phyloP scores from a whole-genome alignment of 2,113 vertebrate genomes.

The Elephas maximus region DNA sequence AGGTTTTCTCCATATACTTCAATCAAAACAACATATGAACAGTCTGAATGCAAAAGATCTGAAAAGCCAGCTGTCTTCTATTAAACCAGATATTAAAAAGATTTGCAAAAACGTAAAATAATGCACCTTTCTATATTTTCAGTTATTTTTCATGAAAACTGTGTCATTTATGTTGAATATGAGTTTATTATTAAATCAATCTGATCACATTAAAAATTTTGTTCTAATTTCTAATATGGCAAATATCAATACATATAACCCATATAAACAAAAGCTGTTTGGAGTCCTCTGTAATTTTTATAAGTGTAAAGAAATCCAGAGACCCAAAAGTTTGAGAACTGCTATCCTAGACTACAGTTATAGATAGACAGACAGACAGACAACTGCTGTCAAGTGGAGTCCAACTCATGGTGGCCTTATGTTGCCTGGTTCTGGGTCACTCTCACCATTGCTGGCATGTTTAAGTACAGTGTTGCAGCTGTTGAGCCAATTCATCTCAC shows the following conservation, averaged over 20 bases:
- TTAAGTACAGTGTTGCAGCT: too few species aligned
- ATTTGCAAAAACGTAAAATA: constrained; percentile 3
- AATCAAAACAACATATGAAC: background rate
- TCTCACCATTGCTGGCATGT: too few species aligned
- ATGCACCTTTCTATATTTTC: background rate
- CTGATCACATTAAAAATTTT: background rate
- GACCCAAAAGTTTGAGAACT: too few species aligned
- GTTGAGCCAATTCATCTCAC: too few species aligned
- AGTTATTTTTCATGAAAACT: constrained; percentile 7
- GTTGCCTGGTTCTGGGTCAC: too few species aligned
- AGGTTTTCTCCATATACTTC: constrained; percentile 11
- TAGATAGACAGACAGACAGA: too few species aligned
- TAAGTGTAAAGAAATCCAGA: too few species aligned
- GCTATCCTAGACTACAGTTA: too few species aligned
- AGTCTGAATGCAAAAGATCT: background rate
- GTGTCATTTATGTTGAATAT: background rate
- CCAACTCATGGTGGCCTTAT: background rate
- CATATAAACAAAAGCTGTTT: too few species aligned
- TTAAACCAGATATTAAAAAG: background rate
- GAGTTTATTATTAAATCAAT: too few species aligned
- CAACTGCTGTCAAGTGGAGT: too few species aligned
- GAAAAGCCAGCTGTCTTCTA: background rate
- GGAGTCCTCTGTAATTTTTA: too few species aligned
- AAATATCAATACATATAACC: background rate
- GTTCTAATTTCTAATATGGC: constrained; percentile 5